Base-by-base conservation (phyloP, 2,888 invertebrate species). In the Cerceris rybyensis region DNA sequence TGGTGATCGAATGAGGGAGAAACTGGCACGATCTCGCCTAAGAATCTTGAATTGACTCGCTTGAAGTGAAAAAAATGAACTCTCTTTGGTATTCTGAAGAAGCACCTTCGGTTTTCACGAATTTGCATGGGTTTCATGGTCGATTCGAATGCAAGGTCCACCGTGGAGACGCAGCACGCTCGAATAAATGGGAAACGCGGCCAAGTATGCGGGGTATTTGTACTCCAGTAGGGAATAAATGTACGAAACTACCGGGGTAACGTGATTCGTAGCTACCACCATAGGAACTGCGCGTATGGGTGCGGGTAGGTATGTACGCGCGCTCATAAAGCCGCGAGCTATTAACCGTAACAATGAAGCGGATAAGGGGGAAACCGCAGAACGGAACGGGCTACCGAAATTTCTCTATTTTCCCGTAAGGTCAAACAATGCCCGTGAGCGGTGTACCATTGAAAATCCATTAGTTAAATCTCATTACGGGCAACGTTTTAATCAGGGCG, bases 241-340 rank as follows among this genome's bases (percentile, higher is more conserved):
- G 49, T 16, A 43, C 63, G 17, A 28, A 28, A 50, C 46, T 46
- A 46, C 46, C 8, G 11, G 6, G 9, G 46, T 46, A 11, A 8
- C 52, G n/a, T 14, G n/a, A n/a, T 11, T 52, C 52, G 52, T 52
- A 13, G 13, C 13, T 5, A 52, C 52, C 13, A 11, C n/a, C n/a
- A 14, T n/a, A 52, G 54, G 50, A 17, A 43, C 57, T 14, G 9
- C 14, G 46, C 43, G 39, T 14, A 41, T 43, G 59, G 28, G 28
- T 28, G 28, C 28, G 28, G 28, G 28, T 28, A 4, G 28, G 28
- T 28, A 28, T 54, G 59, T 50, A n/a, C 55, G 78, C n/a, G 64
- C 78, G 67, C 78, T 81, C 82, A 78, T 81, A 78, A 81, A 75
- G 72, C 76, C 79, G 64, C 70, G 80, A 66, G 81, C 83, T 77